Evolutionary conservation across 2,888 invertebrate species (phyloP), one percentile per base, ranked within the genome.

Genomic region (Tridacna gigas): DNA sequence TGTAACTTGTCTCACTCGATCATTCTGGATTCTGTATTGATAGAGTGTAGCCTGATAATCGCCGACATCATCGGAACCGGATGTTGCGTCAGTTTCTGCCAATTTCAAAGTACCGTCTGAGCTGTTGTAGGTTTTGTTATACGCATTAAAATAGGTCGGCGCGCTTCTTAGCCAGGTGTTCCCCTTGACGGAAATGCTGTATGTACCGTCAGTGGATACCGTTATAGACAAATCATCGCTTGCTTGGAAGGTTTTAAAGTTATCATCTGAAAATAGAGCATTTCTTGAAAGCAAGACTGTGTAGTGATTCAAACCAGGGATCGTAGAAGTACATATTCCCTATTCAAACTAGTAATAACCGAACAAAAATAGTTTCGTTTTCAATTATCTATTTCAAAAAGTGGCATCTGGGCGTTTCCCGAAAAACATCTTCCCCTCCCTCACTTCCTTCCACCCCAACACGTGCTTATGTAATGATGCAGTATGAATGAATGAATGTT

Each of bases 111-210:
- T 76, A 0, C 82, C 80, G 61, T 89, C 88, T 11, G 76, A 78
- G 18, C 82, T 66, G 48, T 85, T 86, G 79, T 82, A 88, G 20
- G 84, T 90, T 71, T 75, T 76, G 66, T 87, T 86, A 79, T 90
- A 79, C 51, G 82, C 61, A 51, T 86, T 84, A 60, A 90, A 85
- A 77, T 86, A 90, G 0, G 90, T 87, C 0, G 88, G 89, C 15
- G 89, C 89, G 63, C 82, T 89, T 18, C 69, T 75, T 22, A 90
- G 77, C 89, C 88, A 88, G 7, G 63, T 63, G 63, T 37, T 47
- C 0, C 86, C 86, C 18, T 83, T 75, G 61, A 86, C 74, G 18
- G 75, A 66, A 11, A 89, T 74, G 20, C 73, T 86, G 80, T 86
- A 89, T 15, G 82, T 78, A 9, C 89, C 89, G 66, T 86, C 63